These are phyloP conservation scores for Proteles cristata DNA, from an alignment of 2,113 vertebrate species.

Conservation along the genomic window DNA sequence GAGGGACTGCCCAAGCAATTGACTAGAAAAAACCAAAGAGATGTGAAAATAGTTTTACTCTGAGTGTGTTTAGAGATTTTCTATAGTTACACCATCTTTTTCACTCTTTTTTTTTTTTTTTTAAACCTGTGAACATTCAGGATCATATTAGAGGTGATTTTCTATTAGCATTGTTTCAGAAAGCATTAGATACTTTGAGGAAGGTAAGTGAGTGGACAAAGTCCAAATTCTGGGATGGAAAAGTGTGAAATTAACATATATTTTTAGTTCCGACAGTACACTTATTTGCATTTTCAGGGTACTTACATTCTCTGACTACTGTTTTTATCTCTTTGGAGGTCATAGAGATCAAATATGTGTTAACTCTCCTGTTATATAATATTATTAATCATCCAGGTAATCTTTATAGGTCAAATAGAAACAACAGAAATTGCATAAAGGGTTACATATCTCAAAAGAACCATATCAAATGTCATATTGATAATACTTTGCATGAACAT, in stretches of 20 bases:
- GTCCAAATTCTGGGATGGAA: neutral
- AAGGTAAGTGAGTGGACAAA: neutral
- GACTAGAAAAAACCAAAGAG: neutral
- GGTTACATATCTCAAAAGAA: neutral
- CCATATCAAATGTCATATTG: neutral
- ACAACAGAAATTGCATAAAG: neutral
- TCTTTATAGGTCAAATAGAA: slow-evolving; percentile 37
- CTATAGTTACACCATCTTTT: neutral
- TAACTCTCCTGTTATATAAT: neutral
- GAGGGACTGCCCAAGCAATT: neutral
- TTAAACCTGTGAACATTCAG: neutral
- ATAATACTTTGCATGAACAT: neutral
- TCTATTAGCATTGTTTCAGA: neutral
- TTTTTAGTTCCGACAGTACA: neutral
- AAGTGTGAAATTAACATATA: neutral
- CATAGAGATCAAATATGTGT: neutral
- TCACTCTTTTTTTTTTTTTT: slow-evolving; percentile 1
- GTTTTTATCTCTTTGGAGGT: neutral
- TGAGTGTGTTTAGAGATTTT: neutral
- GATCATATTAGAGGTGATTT: neutral
- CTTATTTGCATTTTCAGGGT: neutral
- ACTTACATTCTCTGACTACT: neutral
- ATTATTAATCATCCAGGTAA: neutral
- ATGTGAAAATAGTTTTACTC: neutral
- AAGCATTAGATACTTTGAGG: neutral